Base-by-base conservation (phyloP, 2,113 vertebrate species). In the Glaucomys volans region DNA sequence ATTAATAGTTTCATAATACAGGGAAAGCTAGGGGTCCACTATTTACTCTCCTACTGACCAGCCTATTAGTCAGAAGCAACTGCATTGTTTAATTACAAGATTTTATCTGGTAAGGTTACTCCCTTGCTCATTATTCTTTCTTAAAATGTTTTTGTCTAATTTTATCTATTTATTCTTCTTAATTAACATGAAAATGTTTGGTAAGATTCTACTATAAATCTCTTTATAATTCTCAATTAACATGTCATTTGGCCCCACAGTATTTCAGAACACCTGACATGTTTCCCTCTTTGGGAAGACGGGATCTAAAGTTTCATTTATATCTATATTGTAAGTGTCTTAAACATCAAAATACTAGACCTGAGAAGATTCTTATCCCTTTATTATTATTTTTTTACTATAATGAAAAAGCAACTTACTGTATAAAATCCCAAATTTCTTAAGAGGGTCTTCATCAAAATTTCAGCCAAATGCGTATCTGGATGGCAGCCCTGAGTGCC, bases 341-440 rank as follows among this genome's bases (percentile, higher is more conserved):
- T 88, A 94, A 94, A 92, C 59, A 18, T 88, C 50, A 95, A 96
- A 97, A 94, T 94, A 95, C 20, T 87, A 87, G 17, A 93, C 22
- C 14, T 93, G 18, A 95, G 92, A 47, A 47, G 7, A 80, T 76
- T 22, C 42, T 26, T 79, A 77, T 4, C 44, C 26, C 32, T 88
- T 95, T 62, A 74, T 87, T 90, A 5, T 59, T 74, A 69, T 66
- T 74, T 91, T 67, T 74, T 59, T 69, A 95, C 11, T 37, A 72
- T n/a, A 77, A 86, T 62, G 26, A 76, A 93, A 96, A 92, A 85
- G 77, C 20, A 89, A 98, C 99, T 98, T 98, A 99, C 99, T 5
- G 99, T 99, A 93, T 99, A 99, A 98, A 99, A 99, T 91, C 99
- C 99, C 95, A 99, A 98, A 98, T 99, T 99, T 98, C 99, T 99